Base-by-base conservation (phyloP, 2,113 vertebrate genomes). In the Mobula birostris region DNA sequence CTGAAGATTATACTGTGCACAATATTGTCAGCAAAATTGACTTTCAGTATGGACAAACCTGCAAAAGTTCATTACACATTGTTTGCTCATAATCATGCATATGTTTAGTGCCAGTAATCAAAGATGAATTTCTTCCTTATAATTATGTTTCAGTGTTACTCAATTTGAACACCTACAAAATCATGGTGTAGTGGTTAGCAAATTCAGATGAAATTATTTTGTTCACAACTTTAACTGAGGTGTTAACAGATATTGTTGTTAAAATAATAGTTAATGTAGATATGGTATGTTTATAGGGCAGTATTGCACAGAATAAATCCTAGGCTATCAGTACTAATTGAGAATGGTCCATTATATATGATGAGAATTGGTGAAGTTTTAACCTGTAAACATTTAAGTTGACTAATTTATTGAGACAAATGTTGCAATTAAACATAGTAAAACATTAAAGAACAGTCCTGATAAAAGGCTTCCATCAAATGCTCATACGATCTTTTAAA, bases 351-450 rank as follows among this genome's bases (percentile, higher is more conserved):
- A 61, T 29, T 29, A 85, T 85, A 58, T 85, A 61, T 58, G 24
- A 61, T 17, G 29, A 66, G 58, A 88, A 88, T 14, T 19, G 12
- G 56, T 19, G 29, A 66, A 7, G 14, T 88, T 88, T 88, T 88
- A 66, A 88, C 58, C 85, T 63, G 61, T 88, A 66, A 88, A 17
- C 58, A 66, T 88, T 66, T 63, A 88, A 88, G 27, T 88, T n/a
- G 61, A 61, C 14, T 88, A 88, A 66, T 88, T 32, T 63, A 88
- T n/a, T 88, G 29, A 88, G 58, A 88, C 14, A 88, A 63, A 66
- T 66, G 12, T 6, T 32, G 61, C n/a, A 29, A 88, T 66, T 88
- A 63, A 88, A 66, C 58, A 88, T 66, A 32, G 29, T 2, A 66
- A 63, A n/a, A 88, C 58, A 61, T 66, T 63, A 27, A 88, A 88